Percentiles rank a stretch among this genome's conserved stretches.
phyloP scores from a whole-genome alignment of 2,888 invertebrate genomes.

The Acrocyrtus sp. region DNA sequence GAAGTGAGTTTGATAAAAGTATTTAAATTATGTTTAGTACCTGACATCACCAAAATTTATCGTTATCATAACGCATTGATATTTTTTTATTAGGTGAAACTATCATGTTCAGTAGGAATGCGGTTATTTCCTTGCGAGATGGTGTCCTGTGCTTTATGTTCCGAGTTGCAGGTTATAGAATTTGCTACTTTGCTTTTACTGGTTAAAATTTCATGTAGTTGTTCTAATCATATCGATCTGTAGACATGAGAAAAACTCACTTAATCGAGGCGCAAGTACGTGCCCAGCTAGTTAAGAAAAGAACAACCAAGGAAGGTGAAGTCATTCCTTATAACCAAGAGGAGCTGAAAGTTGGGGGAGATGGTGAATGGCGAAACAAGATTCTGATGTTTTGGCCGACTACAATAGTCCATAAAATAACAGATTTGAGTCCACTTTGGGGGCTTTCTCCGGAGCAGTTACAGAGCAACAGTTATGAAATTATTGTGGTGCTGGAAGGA shows the following conservation, averaged over 20 bases:
- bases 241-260: conserved; percentile 61
- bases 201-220: background rate
- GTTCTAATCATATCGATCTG: background rate
- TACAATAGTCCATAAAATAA: conserved; percentile 91
- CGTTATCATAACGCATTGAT: no score
- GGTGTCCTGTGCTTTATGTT: conserved; percentile 88
- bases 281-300: conserved; percentile 56
- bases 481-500: conserved; percentile 90
- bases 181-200: background rate
- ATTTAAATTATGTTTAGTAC: conserved; percentile 92
- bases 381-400: conserved; percentile 98
- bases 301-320: conserved; percentile 59
- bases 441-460: conserved; percentile 84
- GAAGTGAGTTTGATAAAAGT: no score
- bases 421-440: conserved; percentile 85
- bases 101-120: conserved; percentile 88
- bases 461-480: conserved; percentile 80
- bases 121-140: conserved; percentile 87
- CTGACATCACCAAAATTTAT: no score
- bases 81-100: no score
- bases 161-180: conserved; percentile 83
- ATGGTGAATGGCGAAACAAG: conserved; percentile 70
- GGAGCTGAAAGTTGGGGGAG: conserved; percentile 61
- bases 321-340: conserved; percentile 56
- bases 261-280: conserved; percentile 60